Conservation (phyloP, 2,113 vertebrate genomes). For the Phalacrocorax carbo region DNA sequence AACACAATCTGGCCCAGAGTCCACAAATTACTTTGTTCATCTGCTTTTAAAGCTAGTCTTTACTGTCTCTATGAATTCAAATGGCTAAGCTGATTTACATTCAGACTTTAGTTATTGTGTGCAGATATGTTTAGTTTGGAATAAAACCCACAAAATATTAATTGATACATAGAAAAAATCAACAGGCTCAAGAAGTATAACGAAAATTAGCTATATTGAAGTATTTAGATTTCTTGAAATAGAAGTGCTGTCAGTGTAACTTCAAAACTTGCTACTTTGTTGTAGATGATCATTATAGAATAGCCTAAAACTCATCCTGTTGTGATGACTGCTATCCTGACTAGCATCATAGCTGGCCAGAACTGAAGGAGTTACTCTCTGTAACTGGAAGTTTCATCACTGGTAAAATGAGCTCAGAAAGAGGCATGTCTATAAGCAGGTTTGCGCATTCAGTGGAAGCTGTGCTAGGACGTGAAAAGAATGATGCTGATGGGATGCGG, state of each 20-base stretch:
- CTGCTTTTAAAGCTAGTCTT: neutral
- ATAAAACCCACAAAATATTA: neutral
- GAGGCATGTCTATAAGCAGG: neutral
- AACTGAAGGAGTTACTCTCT: neutral
- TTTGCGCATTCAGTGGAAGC: neutral
- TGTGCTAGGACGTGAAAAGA: neutral
- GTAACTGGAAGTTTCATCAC: neutral
- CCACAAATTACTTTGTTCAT: neutral
- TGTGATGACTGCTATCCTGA: neutral
- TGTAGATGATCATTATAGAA: neutral
- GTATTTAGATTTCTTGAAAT: neutral
- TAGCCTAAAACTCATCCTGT: neutral
- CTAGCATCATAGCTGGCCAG: neutral
- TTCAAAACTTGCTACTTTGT: neutral
- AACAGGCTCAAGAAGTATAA: neutral
- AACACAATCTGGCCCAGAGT: neutral
- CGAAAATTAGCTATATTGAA: neutral
- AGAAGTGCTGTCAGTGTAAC: neutral
- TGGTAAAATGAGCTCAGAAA: neutral
- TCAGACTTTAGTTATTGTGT: neutral
- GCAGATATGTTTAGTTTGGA: neutral
- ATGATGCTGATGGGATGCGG: neutral
- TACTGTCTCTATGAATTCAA: neutral
- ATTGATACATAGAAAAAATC: neutral
- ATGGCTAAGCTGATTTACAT: neutral